Base-by-base conservation (phyloP, 2,797 vertebrate species). In the Buphagus erythrorhynchus region DNA sequence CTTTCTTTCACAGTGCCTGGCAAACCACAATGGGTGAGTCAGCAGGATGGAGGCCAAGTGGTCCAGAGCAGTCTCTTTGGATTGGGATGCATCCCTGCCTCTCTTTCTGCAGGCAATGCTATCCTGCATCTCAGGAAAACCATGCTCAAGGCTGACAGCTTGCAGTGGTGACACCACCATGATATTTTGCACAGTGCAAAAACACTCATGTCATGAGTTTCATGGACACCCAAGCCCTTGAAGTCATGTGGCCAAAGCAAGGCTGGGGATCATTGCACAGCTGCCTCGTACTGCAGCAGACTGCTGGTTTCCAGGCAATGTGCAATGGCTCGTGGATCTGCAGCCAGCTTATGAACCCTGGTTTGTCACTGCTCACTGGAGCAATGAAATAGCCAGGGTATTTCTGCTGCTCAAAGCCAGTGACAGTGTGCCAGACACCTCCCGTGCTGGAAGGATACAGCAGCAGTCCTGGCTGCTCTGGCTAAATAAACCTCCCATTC, bases 281-380 rank as follows among this genome's bases (percentile, higher is more conserved):
- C 78, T 71, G 79, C 52, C 48, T 36, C 0, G 0, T 55, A 46
- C 69, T 85, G 89, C 77, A 72, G 83, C 58, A 66, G 76, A 51
- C 58, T 89, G 93, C 74, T 9, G 24, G 43, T 90, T 92, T 87
- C 89, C 81, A 85, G 21, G 79, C 83, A 36, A 9, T 72, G 52
- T 58, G 79, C 76, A 57, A 19, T 2, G 67, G 33, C 86, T 89
- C 0, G 0, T 77, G 55, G 84, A 40, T 63, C 68, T 63, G 86
- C 71, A 85, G 91, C 71, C 86, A 75, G 2, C 35, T 88, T 25
- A 9, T 20, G 38, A 82, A 36, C 46, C 48, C 51, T 46, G 69
- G 72, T 78, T 91, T 84, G 52, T 79, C 54, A 9, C 72, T 88
- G 83, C 62, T 94, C 94, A 65, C 80, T 88, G 79, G 55, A 95